These are phyloP conservation scores for Thinocorus orbignyianus DNA, from an alignment of 2,113 vertebrate genomes.

Conservation along the genomic window DNA sequence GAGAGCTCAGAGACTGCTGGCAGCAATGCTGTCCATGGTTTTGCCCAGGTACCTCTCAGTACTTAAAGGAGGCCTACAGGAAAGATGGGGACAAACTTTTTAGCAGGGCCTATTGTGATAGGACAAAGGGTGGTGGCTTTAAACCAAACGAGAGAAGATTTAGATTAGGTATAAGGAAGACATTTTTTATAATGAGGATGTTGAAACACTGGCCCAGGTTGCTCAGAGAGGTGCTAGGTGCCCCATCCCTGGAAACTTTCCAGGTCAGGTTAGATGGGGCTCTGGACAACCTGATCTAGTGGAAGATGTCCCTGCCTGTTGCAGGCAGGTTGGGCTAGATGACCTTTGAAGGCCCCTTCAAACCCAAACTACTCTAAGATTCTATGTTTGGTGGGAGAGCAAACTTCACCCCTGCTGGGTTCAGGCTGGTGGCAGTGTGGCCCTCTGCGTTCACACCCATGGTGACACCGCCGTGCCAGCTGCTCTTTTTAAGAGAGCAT, in stretches of 20 bases:
- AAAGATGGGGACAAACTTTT: neutral
- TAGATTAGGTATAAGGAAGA: neutral
- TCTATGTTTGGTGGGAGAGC: neutral
- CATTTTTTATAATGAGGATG: neutral
- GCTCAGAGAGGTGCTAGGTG: neutral
- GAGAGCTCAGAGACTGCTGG: fast-evolving
- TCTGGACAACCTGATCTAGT: neutral
- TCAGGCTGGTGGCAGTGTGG: fast-evolving
- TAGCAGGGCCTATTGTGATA: neutral
- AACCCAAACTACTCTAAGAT: neutral
- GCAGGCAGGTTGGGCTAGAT: neutral
- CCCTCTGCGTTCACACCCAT: neutral
- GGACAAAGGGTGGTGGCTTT: neutral
- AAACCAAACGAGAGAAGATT: neutral
- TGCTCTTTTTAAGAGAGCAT: neutral
- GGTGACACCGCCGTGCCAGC: neutral
- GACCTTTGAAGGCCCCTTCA: neutral
- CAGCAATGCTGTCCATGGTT: fast-evolving
- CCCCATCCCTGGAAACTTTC: neutral
- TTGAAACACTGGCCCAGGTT: neutral
- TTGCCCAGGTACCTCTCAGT: neutral
- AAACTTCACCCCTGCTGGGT: fast-evolving
- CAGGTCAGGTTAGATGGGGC: neutral
- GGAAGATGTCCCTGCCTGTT: neutral
- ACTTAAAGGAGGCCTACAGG: neutral